Conservation (phyloP, 2,888 invertebrate species). For the Camponotus fellah region DNA sequence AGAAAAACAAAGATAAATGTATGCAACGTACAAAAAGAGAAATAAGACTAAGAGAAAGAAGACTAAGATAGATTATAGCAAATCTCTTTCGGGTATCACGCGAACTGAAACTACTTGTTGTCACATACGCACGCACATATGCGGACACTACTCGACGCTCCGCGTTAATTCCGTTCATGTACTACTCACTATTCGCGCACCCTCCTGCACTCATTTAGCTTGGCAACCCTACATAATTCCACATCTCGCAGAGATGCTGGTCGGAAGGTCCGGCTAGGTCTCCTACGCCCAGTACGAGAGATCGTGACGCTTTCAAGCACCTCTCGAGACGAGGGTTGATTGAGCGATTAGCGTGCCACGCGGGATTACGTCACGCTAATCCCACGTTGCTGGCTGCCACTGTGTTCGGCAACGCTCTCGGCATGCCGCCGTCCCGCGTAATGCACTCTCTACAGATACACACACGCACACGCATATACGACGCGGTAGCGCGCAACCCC, state of each 20-base stretch:
- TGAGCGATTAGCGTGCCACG: slow-evolving; percentile 50
- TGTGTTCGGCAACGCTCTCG: slow-evolving; percentile 39
- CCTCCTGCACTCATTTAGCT: slow-evolving; percentile 23
- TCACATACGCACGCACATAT: slow-evolving; percentile 3
- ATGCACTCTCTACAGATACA: slow-evolving; percentile 21
- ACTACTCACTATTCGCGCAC: slow-evolving; percentile 34
- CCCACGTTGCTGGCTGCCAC: slow-evolving; percentile 36
- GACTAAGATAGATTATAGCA: background rate
- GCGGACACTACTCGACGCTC: background rate
- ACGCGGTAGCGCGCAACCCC: slow-evolving; percentile 66
- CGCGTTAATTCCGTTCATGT: slow-evolving; percentile 7
- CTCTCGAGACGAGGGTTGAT: slow-evolving; percentile 33
- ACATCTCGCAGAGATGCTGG: slow-evolving; percentile 38
- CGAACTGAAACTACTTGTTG: slow-evolving; percentile 13
- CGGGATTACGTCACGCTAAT: slow-evolving; percentile 35
- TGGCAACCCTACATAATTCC: slow-evolving; percentile 20
- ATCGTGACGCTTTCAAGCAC: slow-evolving; percentile 14
- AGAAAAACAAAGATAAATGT: background rate
- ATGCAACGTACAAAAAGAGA: background rate
- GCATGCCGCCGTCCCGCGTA: background rate
- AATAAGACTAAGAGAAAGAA: too few relatives aligned
- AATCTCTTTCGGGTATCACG: slow-evolving; percentile 2
- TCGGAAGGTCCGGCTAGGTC: slow-evolving; percentile 19
- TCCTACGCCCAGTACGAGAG: slow-evolving; percentile 12
- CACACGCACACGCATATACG: slow-evolving; percentile 43